Evolutionary conservation across 2,888 invertebrate genomes (phyloP), one percentile per base, ranked within the genome.

Genomic region (Stenodera caucasica): DNA sequence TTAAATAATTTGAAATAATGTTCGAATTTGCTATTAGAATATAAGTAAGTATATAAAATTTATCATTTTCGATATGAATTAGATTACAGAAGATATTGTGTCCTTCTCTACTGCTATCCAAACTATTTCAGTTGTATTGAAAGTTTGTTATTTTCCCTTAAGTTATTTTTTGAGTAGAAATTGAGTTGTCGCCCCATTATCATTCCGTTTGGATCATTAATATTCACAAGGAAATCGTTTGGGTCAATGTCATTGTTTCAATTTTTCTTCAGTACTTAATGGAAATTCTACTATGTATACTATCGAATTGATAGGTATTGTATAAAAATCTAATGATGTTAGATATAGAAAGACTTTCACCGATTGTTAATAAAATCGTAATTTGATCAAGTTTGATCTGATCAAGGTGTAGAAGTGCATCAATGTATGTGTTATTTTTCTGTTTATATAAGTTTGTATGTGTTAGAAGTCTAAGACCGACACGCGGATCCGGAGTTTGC

Each of bases 401-500:
- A 61, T 35, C 55, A 62, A 62, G 62, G 62, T 62, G 62, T 30
- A 30, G 30, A 30, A 9, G 30, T 30, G 5, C 5, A 26, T 26
- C 30, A 18, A 12, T 21, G 2, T 45, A 21, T 21, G 11, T 21
- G 9, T 5, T 4, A 4, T 21, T 12, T 1, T 33, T n/a, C 4
- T 33, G 2, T 33, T 2, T 33, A n/a, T 33, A n/a, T 1, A 8
- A n/a, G 33, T 21, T 18, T 45, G 45, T 45, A 3, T 21, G 21
- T 45, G 59, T 33, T 4, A 35, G 45, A 55, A 21, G 53, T 54
- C 50, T 63, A 63, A 63, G 59, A 59, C 49, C 60, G 63, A 60
- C 63, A 63, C 63, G 63, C 60, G 57, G 60, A 63, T 57, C 45
- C 49, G 54, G 55, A 57, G 63, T 72, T 70, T 65, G 69, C 67